Evolutionary conservation across 2,888 invertebrate species (phyloP).

Genomic region (Corbicula japonica): DNA sequence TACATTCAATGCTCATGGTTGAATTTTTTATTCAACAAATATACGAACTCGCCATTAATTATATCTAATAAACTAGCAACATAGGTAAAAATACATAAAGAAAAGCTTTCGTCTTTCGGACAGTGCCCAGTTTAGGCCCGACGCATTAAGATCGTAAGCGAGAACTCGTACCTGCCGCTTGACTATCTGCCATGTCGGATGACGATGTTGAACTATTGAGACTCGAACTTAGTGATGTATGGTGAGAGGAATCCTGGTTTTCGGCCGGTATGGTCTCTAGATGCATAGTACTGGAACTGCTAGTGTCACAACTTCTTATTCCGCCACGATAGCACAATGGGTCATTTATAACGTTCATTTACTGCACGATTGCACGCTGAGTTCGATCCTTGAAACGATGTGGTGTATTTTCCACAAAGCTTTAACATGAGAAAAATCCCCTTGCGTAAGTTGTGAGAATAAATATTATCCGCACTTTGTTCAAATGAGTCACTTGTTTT

Average conservation of each 20-base stretch:
- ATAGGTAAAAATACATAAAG: too few relatives aligned
- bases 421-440: conserved; percentile 21
- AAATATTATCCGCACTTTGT: conserved; percentile 30
- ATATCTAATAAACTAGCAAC: too few relatives aligned
- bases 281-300: conserved; percentile 61
- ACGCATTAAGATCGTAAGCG: too few relatives aligned
- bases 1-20: too few relatives aligned
- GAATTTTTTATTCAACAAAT: too few relatives aligned
- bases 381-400: conserved; percentile 8
- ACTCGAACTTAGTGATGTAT: conserved; percentile 57
- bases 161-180: conserved; percentile 68
- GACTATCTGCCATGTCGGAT: conserved; percentile 68
- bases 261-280: conserved; percentile 57
- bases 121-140: too few relatives aligned
- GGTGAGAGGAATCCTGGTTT: conserved; percentile 61
- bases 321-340: conserved; percentile 78
- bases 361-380: conserved; percentile 25
- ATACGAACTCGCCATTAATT: too few relatives aligned
- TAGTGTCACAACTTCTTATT: conserved; percentile 51
- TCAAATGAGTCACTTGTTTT: conserved; percentile 33
- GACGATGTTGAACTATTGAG: conserved; percentile 68
- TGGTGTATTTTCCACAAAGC: conserved; percentile 9
- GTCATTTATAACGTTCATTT: conserved; percentile 82
- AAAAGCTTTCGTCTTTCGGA: too few relatives aligned
- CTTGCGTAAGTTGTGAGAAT: conserved; percentile 36